Conservation (phyloP, 2,888 invertebrate genomes). For the Plagodis pulveraria region DNA sequence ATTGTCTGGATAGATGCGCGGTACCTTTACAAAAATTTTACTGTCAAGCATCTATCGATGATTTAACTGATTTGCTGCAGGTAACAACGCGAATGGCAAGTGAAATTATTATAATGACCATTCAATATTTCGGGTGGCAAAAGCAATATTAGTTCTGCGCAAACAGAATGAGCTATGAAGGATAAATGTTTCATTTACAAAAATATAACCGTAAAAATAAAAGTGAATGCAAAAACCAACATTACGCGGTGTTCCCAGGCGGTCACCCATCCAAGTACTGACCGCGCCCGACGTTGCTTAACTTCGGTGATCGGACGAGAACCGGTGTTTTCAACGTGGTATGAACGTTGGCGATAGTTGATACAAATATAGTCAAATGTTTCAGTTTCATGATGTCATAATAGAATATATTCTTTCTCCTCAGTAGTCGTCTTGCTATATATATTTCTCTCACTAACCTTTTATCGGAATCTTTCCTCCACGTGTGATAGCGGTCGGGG, state of each 20-base stretch:
- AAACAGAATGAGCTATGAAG: slow-evolving; percentile 47
- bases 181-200: slow-evolving; percentile 12
- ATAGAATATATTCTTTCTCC: background rate
- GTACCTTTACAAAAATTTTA: too few relatives aligned
- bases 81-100: too few relatives aligned
- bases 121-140: too few relatives aligned
- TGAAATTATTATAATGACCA: too few relatives aligned
- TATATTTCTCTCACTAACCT: slow-evolving; percentile 45
- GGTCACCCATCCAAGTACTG: slow-evolving; percentile 77
- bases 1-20: too few relatives aligned
- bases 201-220: too few relatives aligned
- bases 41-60: too few relatives aligned
- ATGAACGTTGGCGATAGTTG: slow-evolving; percentile 28
- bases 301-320: slow-evolving; percentile 77
- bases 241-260: slow-evolving; percentile 70
- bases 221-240: slow-evolving; percentile 14
- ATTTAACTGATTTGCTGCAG: too few relatives aligned
- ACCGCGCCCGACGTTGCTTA: slow-evolving; percentile 74
- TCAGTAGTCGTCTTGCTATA: too few relatives aligned
- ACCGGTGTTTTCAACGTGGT: slow-evolving; percentile 67
- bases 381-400: too few relatives aligned
- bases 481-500: slow-evolving; percentile 44
- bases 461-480: slow-evolving; percentile 50
- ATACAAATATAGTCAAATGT: too few relatives aligned
- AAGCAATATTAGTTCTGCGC: too few relatives aligned